phyloP scores from a whole-genome alignment of 1,140 invertebrate species.

The Conopomorpha cramerella region DNA sequence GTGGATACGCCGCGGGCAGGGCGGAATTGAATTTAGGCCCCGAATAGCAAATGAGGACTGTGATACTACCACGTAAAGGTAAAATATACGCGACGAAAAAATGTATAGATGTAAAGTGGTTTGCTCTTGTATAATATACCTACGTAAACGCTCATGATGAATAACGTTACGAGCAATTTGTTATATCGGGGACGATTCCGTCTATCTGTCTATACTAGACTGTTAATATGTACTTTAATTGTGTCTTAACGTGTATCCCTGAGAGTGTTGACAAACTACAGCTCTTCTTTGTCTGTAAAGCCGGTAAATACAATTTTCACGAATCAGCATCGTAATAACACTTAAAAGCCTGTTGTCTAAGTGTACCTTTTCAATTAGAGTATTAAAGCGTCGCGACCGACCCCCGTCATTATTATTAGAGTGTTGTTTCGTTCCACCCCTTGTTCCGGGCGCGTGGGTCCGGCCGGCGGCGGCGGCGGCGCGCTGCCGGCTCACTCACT shows the following conservation, averaged over 20 bases:
- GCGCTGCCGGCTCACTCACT: constrained; percentile 32
- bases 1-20: constrained; percentile 27
- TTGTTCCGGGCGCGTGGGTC: constrained; percentile 11
- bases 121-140: no score
- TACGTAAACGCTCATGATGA: no score
- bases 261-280: no score
- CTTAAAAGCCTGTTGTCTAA: constrained; percentile 29
- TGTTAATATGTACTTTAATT: no score
- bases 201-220: no score
- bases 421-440: constrained; percentile 50
- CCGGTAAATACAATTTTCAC: background rate
- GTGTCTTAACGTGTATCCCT: no score
- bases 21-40: constrained; percentile 50
- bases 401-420: constrained; percentile 53
- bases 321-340: constrained; percentile 17
- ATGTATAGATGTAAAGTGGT: no score
- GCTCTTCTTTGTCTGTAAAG: background rate
- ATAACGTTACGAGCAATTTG: no score
- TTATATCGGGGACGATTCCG: no score
- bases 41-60: constrained; percentile 29
- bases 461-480: constrained; percentile 14
- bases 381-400: constrained; percentile 51
- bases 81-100: no score
- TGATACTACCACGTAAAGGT: no score
- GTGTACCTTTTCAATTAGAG: constrained; percentile 57